Evolutionary conservation across 1,140 invertebrate genomes (phyloP).

Genomic region (Aculops lycopersici): DNA sequence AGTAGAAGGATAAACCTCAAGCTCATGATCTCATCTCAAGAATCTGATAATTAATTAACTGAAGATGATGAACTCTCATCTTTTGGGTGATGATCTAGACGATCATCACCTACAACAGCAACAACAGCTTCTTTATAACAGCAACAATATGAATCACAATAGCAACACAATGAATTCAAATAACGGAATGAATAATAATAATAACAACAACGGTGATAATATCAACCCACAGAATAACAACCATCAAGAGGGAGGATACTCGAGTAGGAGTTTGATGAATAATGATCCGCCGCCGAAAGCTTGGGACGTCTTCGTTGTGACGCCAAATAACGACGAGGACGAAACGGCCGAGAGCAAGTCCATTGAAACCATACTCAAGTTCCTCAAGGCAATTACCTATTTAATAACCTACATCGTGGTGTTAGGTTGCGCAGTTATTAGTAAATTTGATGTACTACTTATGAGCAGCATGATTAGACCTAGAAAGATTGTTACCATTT

Average conservation of each 20-base stretch:
- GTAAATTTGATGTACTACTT: constrained; percentile 15
- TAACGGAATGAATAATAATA: background rate
- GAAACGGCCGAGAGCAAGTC: constrained; percentile 14
- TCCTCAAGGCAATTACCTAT: constrained; percentile 14
- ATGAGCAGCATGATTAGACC: constrained; percentile 17
- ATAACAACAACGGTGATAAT: background rate
- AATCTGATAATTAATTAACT: too few relatives aligned
- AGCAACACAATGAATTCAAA: background rate
- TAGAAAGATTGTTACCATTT: constrained; percentile 8
- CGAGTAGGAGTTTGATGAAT: background rate
- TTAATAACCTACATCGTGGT: constrained; percentile 16
- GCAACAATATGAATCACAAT: background rate
- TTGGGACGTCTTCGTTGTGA: constrained; percentile 75
- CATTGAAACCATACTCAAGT: constrained; percentile 11
- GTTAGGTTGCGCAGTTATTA: constrained; percentile 13
- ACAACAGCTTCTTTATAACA: too few relatives aligned
- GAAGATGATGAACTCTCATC: too few relatives aligned
- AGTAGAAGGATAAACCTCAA: too few relatives aligned
- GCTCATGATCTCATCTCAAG: too few relatives aligned
- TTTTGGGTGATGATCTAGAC: too few relatives aligned
- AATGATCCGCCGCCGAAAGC: constrained; percentile 29
- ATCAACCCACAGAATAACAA: too few relatives aligned
- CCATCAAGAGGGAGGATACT: background rate
- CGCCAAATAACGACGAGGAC: constrained; percentile 49
- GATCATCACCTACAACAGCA: too few relatives aligned